These are phyloP conservation scores for Heliocidaris tuberculata DNA, from an alignment of 35 echinoderm and acorn worm species.

Conservation along the genomic window DNA sequence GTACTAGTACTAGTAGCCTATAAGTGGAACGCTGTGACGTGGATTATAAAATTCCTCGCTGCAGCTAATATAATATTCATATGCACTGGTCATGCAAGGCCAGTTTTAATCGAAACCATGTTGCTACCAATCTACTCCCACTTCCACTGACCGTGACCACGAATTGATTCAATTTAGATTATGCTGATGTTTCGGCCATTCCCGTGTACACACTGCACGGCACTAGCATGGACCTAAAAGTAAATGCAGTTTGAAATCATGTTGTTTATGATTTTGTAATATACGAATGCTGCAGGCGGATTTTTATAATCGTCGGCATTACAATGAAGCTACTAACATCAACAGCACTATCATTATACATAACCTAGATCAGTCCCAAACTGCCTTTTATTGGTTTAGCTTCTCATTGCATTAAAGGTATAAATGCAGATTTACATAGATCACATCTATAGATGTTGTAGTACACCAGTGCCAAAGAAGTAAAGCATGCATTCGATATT, in stretches of 20 bases:
- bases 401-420: neutral
- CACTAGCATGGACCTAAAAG: no score
- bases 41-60: neutral
- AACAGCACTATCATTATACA: neutral
- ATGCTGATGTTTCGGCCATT: no score
- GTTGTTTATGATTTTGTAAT: no score
- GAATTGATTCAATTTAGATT: no score
- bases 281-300: no score
- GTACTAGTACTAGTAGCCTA: no score
- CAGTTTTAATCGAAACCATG: neutral
- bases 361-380: neutral
- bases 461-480: neutral
- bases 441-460: neutral
- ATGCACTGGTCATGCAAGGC: neutral
- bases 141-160: no score
- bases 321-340: no score
- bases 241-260: no score
- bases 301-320: no score
- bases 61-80: slow-evolving; percentile 4
- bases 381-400: neutral
- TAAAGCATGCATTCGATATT: neutral
- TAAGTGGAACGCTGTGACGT: neutral
- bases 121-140: neutral
- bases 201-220: no score
- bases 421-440: neutral